Conservation (phyloP, 2,888 invertebrate species). For the Noctuana brunneofusca region DNA sequence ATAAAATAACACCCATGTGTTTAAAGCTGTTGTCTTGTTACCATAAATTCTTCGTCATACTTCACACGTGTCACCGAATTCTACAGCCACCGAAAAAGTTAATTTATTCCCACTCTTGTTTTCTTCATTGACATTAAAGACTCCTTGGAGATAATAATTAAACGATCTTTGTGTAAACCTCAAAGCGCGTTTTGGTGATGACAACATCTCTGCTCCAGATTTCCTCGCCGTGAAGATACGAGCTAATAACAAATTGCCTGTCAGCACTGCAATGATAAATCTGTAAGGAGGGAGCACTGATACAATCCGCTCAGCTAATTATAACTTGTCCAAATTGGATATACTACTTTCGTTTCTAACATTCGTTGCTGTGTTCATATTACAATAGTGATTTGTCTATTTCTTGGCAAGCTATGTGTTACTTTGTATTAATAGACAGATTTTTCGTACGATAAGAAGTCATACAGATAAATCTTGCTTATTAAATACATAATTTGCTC, state of each 20-base stretch:
- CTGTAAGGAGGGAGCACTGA: constrained; percentile 20
- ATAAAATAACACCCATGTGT: constrained; percentile 18
- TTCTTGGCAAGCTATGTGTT: neutral
- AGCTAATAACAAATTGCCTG: constrained; percentile 32
- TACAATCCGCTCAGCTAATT: constrained; percentile 33
- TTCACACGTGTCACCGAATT: constrained; percentile 22
- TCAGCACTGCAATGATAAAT: constrained; percentile 33
- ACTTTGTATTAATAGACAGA: neutral
- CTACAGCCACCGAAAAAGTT: constrained; percentile 18
- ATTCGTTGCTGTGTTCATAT: constrained; percentile 1
- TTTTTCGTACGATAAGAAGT: no score
- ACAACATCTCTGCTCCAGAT: constrained; percentile 33
- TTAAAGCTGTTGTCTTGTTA: constrained; percentile 3
- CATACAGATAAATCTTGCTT: no score
- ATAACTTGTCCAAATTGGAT: constrained; percentile 34
- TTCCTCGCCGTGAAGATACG: constrained; percentile 21
- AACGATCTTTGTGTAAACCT: constrained; percentile 30
- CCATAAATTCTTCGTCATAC: constrained; percentile 27
- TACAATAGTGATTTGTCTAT: constrained; percentile 12
- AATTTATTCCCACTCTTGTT: constrained; percentile 15
- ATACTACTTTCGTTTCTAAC: constrained; percentile 23
- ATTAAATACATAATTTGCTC: no score
- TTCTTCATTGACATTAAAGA: constrained; percentile 8
- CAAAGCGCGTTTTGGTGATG: constrained; percentile 28
- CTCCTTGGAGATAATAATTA: constrained; percentile 19